Evolutionary conservation across 2,797 vertebrate species (phyloP).

Genomic region (Epinephelus coioides): DNA sequence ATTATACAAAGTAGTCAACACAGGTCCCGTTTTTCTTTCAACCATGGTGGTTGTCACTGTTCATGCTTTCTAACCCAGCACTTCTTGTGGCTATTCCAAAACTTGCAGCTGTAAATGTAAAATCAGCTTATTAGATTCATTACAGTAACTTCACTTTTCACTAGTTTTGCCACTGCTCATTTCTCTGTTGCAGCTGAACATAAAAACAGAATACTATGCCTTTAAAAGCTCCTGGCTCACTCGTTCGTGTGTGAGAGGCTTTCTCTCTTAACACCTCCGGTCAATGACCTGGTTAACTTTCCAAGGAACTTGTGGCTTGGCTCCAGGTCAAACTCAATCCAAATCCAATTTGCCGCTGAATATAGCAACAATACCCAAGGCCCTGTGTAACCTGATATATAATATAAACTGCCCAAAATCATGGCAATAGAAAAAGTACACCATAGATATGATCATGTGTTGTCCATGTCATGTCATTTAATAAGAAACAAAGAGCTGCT

Average conservation of each 20-base stretch:
- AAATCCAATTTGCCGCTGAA: constrained; percentile 75
- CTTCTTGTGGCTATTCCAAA: not conserved
- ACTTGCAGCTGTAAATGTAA: not conserved
- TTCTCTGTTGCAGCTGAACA: not conserved
- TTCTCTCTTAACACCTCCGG: constrained; percentile 63
- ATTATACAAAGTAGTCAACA: not conserved
- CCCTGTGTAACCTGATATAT: not conserved
- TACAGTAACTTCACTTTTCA: not conserved
- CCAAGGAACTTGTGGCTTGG: constrained; percentile 65
- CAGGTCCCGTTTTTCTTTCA: constrained; percentile 4
- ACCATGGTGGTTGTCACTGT: not conserved
- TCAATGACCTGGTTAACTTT: constrained; percentile 77
- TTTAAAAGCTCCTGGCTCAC: constrained; percentile 46
- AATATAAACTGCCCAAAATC: not conserved
- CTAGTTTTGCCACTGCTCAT: not conserved
- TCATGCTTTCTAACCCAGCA: not conserved
- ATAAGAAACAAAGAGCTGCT: not conserved
- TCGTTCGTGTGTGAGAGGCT: constrained; percentile 51
- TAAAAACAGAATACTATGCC: constrained; percentile 2
- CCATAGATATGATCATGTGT: not conserved
- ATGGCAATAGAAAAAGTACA: not conserved
- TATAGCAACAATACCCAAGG: constrained; percentile 47
- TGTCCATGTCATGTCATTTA: not conserved
- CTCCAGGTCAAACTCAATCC: constrained; percentile 64
- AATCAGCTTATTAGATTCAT: not conserved